A percentile compares a stretch with the other conserved stretches of the same genome.
Conservation (phyloP, 2,113 vertebrate genomes). For the rabbit (Oryctolagus cuniculus) region mOryCun1.1 NC_091432.1:197937001-197937500, state of each 20-base stretch:
- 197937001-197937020: not conserved
- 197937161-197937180: slow-evolving; percentile 49
- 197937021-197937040: slow-evolving; percentile 3
- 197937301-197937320: slow-evolving; percentile 28
- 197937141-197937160: slow-evolving; percentile 23
- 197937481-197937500: slow-evolving; percentile 55
- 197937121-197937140: not conserved
- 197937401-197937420: not conserved
- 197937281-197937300: slow-evolving; percentile 14
- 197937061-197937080: slow-evolving; percentile 27
- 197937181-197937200: not conserved
- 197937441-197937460: not conserved
- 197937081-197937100: not conserved
- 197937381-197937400: slow-evolving; percentile 17
- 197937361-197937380: not conserved
- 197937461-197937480: slow-evolving; percentile 66
- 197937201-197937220: not conserved
- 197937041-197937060: slow-evolving; percentile 26
- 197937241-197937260: not conserved
- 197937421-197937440: slow-evolving; percentile 11
- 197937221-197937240: not conserved
- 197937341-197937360: slow-evolving; percentile 31
- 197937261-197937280: slow-evolving; percentile 37
- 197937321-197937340: not conserved
- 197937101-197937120: not conserved